Evolutionary conservation across 1,140 invertebrate species (phyloP), one percentile per base, ranked within the genome.

Genomic region (Drosophila equinoxialis): DNA sequence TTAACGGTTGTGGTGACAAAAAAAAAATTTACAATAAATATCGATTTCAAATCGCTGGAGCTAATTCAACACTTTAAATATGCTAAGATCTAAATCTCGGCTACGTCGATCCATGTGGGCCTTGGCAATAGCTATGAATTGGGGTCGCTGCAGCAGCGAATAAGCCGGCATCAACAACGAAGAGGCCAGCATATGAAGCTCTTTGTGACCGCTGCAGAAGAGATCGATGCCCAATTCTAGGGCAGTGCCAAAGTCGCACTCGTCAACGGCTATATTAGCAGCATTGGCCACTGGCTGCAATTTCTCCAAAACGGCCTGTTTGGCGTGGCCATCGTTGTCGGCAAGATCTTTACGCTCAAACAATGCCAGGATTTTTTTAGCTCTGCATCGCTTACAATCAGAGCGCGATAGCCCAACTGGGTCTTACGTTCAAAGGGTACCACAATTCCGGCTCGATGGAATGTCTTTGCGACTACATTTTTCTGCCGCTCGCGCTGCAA

Each of bases 181-280:
- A 33, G 94, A 84, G 2, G 95, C 93, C 59, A 93, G 94, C 26
- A 93, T 92, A 92, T 98, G 95, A 48, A 98, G 93, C 64, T 94
- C 92, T 60, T 94, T 90, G 64, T 95, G 91, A 0, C 97, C 97
- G 82, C 94, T 96, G 68, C 94, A 95, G 86, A 99, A 97, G 14
- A 98, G 91, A 92, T 98, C 95, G 39, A 98, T 94, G 0, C 97
- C 98, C 30, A 98, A 93, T 93, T 99, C 98, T 1, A 99, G 87
- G 5, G 97, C 96, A 59, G 63, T 97, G 1, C 98, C 98, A 93
- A 98, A 98, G 92, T 99, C 98, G 91, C 96, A 97, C 92, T 99
- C 98, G 92, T 99, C 98, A 71, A 96, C 96, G 1, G 98, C 91
- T 39, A 90, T 91, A 33, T 58, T 84, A 0, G 90, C 86, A 2